Evolutionary conservation across 2,797 vertebrate genomes (phyloP), one percentile per base, ranked within the genome.

Genomic region (Halcyon smyrnensis): DNA sequence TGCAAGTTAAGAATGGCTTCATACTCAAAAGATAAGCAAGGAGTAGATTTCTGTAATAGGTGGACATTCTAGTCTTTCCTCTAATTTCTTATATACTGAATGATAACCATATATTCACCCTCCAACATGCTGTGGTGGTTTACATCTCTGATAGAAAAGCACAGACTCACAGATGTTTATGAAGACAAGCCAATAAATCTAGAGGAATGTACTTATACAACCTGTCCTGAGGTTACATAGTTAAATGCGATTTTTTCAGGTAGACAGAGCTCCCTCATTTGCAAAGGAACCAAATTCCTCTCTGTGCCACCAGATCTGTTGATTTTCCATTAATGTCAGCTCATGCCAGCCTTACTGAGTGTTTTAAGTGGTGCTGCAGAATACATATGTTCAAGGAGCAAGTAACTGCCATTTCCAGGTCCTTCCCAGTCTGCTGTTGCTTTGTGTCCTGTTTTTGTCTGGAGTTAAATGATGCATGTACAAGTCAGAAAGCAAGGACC

Each of bases 161-260:
- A 79, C 77, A 89, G 68, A 32, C 74, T 94, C 85, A 71, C 84
- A 92, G 86, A 75, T 95, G 90, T 78, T 95, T 90, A 51, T 79
- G 91, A 95, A 91, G 84, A 91, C 76, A 90, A 93, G 86, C 80
- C 85, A 83, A 56, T 95, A 90, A 92, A 93, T 95, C 80, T 89
- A 36, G 69, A 68, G 70, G 75, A 93, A 96, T 93, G 62, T 60
- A 77, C 90, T 95, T 94, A 43, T 89, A 87, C 75, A 90, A 83
- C 14, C 87, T 77, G 64, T 46, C 80, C 74, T 74, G 75, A 82
- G 57, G 90, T 93, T 68, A 87, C 50, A 18, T 62, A 83, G 91
- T 89, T 93, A 86, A 81, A 75, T 3, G 4, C 39, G 36, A 17
- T 81, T 86, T 95, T 87, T 92, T 89, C 87, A 91, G 67, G 57